Percentiles rank a stretch among this genome's conserved stretches.
phyloP scores from a whole-genome alignment of 2,113 vertebrate species.

The Peucedramus taeniatus region DNA sequence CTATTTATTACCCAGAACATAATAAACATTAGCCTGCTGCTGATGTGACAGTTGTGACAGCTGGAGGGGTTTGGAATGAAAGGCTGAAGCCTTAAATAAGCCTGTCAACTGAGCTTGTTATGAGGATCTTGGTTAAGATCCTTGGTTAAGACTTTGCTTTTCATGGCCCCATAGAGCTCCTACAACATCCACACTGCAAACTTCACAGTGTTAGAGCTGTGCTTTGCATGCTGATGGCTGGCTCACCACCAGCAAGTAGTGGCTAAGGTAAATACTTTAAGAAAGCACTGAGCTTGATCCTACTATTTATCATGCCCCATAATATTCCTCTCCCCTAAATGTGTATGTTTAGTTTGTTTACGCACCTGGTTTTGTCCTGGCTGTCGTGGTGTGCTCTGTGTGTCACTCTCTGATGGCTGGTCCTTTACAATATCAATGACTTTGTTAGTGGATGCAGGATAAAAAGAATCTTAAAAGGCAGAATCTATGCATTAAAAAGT shows the following conservation, averaged over 20 bases:
- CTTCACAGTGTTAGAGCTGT: background rate
- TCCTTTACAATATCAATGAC: background rate
- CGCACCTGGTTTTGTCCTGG: background rate
- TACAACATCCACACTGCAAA: background rate
- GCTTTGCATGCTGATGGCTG: background rate
- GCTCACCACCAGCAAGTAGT: background rate
- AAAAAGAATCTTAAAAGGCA: background rate
- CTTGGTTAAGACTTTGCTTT: background rate
- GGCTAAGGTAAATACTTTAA: background rate
- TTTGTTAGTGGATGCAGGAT: background rate
- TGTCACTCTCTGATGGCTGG: background rate
- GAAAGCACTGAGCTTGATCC: background rate
- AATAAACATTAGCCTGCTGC: background rate
- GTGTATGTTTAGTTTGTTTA: background rate
- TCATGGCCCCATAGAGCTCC: background rate
- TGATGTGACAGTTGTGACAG: conserved; percentile 2
- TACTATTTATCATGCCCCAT: background rate
- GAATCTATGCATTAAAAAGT: background rate
- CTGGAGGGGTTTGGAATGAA: background rate
- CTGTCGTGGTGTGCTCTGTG: rapidly evolving
- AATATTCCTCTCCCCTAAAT: background rate
- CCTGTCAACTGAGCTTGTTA: conserved; percentile 19
- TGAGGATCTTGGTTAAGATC: background rate
- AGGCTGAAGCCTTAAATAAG: conserved; percentile 21
- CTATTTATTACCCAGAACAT: conserved; percentile 31